Evolutionary conservation across 2,888 invertebrate genomes (phyloP), one percentile per base, ranked within the genome.

Genomic region (Cenopis cana): DNA sequence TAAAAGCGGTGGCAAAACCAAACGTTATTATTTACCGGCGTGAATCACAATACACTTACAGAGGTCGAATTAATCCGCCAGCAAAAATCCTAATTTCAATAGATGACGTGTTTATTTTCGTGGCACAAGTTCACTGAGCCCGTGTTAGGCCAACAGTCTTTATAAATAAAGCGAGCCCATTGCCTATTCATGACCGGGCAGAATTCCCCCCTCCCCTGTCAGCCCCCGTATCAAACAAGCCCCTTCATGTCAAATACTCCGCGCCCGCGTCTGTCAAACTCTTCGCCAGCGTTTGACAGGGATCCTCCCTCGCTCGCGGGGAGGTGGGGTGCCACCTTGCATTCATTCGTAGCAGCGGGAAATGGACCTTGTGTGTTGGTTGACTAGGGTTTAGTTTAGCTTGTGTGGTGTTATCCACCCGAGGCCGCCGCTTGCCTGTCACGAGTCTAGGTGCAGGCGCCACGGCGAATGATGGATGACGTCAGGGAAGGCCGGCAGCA

Each of bases 161-260:
- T 93, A 90, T 92, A 93, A 93, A 93, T 93, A 92, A 91, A 92
- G 90, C 90, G 88, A 87, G 85, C 91, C 92, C 93, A 93, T 93
- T 92, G 93, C 93, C 91, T 93, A 93, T 93, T 93, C 93, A 93
- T 93, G 93, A 93, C 92, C 90, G 90, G 90, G 92, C 92, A 91
- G 86, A 93, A 91, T 93, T 91, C 79, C 87, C 87, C 88, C 87
- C 79, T 77, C 86, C 86, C 85, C 87, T 85, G 86, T 82, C 85
- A 84, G 86, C 89, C 90, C 91, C 91, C 90, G 92, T 91, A 92
- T 93, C 92, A 93, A 93, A 92, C 92, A 91, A 91, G 93, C 92
- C 93, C 93, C 93, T 93, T 93, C 93, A 93, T 91, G 93, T 93
- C 93, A 93, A 93, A 93, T 90, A 91, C 93, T 92, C 92, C 90